phyloP scores from a whole-genome alignment of 2,888 invertebrate species.

The Aquatica leii region DNA sequence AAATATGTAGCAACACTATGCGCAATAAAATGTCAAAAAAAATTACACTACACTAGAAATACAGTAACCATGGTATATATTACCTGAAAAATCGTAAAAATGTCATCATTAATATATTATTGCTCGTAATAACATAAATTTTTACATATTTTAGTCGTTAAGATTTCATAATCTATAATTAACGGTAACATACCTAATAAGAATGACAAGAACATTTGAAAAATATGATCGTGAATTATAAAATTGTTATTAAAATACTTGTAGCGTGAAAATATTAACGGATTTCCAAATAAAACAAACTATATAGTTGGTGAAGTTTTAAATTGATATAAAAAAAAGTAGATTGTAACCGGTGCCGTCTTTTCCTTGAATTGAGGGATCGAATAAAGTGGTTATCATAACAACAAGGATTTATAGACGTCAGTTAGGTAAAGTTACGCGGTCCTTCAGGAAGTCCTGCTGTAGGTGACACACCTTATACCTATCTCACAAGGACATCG shows the following conservation, averaged over 20 bases:
- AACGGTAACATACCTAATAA: slow-evolving; percentile 8
- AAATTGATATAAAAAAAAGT: too few relatives aligned
- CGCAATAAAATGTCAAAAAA: slow-evolving; percentile 8
- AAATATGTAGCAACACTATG: neutral
- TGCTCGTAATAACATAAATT: neutral
- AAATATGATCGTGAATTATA: neutral
- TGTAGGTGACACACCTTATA: slow-evolving; percentile 55
- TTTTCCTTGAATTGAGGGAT: slow-evolving; percentile 1
- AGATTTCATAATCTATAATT: neutral
- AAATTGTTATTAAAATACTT: too few relatives aligned
- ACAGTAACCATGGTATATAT: neutral
- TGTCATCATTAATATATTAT: slow-evolving; percentile 5
- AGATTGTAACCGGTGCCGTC: too few relatives aligned
- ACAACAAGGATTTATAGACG: slow-evolving; percentile 29
- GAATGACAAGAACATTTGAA: neutral
- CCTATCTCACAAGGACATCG: slow-evolving; percentile 53
- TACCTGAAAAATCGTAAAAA: slow-evolving; percentile 4
- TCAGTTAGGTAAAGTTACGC: slow-evolving; percentile 35
- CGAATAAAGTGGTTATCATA: slow-evolving; percentile 26
- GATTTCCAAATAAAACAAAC: too few relatives aligned
- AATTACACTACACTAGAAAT: neutral
- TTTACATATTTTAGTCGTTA: neutral
- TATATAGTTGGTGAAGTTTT: too few relatives aligned
- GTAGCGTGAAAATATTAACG: too few relatives aligned
- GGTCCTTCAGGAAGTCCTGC: slow-evolving; percentile 36